Evolutionary conservation across 2,888 invertebrate genomes (phyloP).

Genomic region (Branchipolynoe longqiensis): DNA sequence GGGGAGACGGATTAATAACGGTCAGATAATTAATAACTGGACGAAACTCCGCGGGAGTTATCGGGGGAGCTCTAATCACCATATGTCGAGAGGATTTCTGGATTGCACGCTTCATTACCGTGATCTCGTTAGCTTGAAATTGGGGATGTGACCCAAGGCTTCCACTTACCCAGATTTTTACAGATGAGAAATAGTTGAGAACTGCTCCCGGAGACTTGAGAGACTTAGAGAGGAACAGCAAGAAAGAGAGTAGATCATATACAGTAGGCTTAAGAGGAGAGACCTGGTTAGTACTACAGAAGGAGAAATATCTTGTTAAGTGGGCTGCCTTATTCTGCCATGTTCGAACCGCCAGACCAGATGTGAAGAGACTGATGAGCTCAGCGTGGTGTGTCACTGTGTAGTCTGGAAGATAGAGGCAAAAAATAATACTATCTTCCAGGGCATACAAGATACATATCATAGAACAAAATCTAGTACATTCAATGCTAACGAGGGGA

Average conservation of each 20-base stretch:
- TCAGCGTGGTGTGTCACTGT: background rate
- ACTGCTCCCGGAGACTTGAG: background rate
- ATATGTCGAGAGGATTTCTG: background rate
- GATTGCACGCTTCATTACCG: background rate
- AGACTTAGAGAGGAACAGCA: background rate
- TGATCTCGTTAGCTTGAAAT: background rate
- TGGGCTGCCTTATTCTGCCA: background rate
- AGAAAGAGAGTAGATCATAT: background rate
- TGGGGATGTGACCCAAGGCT: background rate
- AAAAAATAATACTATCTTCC: background rate
- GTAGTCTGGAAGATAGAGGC: background rate
- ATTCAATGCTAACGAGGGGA: background rate
- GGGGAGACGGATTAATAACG: background rate
- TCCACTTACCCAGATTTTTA: background rate
- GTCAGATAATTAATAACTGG: background rate
- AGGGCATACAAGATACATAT: background rate
- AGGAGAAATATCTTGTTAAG: background rate
- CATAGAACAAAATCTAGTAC: background rate
- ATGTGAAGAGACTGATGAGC: background rate
- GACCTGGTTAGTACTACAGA: background rate
- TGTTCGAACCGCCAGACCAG: background rate
- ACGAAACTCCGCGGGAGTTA: background rate
- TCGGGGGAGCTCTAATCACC: background rate
- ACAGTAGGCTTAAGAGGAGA: background rate
- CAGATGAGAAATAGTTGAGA: background rate